Evolutionary conservation across 1,140 invertebrate species (phyloP).

Genomic region (Amyelois transitella): DNA sequence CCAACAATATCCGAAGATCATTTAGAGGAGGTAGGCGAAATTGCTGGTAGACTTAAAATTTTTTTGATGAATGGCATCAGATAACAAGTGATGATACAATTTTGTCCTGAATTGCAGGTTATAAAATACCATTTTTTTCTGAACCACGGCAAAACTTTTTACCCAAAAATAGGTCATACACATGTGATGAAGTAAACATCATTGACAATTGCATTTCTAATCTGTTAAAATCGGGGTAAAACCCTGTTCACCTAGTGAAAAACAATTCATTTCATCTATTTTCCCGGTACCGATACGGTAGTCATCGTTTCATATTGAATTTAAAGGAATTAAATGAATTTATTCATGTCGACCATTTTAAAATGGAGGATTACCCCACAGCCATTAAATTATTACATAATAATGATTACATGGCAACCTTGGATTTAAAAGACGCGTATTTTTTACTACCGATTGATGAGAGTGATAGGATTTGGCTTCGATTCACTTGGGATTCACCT

Average conservation of each 20-base stretch:
- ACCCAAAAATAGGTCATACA: neutral
- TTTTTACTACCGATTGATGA: constrained; percentile 4
- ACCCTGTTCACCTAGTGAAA: constrained; percentile 2
- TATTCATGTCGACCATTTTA: constrained; percentile 3
- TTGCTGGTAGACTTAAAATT: constrained; percentile 5
- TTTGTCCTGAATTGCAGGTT: constrained; percentile 7
- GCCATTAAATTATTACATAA: constrained; percentile 5
- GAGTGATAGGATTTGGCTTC: neutral
- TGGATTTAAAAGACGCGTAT: constrained; percentile 10
- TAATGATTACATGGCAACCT: constrained; percentile 9
- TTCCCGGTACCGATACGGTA: constrained; percentile 8
- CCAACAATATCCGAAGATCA: neutral
- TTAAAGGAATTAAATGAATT: constrained; percentile 12
- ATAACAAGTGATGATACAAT: constrained; percentile 7
- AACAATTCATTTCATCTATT: constrained; percentile 6
- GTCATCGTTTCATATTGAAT: constrained; percentile 10
- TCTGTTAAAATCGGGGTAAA: constrained; percentile 1
- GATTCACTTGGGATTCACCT: constrained; percentile 3
- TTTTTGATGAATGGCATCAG: constrained; percentile 7
- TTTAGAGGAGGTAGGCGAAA: neutral
- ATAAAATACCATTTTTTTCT: constrained; percentile 7
- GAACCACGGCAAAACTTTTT: neutral
- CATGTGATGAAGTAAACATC: neutral
- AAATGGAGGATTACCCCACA: constrained; percentile 12
- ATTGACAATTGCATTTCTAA: constrained; percentile 5